phyloP scores from a whole-genome alignment of 2,888 invertebrate genomes.

The Macrosoma leucophasiata region DNA sequence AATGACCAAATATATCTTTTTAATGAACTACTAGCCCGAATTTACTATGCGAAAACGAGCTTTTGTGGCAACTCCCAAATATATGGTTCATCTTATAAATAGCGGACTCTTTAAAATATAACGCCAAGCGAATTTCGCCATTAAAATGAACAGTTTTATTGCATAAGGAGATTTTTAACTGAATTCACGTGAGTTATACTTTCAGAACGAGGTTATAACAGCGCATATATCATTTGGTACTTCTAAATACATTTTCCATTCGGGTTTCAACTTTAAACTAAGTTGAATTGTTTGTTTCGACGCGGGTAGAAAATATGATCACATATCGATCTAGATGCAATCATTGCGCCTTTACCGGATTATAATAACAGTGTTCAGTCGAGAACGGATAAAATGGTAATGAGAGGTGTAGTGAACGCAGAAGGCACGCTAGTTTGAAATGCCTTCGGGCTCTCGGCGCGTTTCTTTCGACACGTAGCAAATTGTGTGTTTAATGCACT shows the following conservation, averaged over 20 bases:
- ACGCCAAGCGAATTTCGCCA: conserved; percentile 46
- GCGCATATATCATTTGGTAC: too few species aligned
- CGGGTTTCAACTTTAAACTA: too few species aligned
- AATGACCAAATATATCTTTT: conserved; percentile 69
- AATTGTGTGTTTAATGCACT: conserved; percentile 65
- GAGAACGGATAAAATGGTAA: conserved; percentile 61
- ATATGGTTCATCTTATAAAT: conserved; percentile 49
- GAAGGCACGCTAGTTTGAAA: conserved; percentile 53
- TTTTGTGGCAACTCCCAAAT: conserved; percentile 44
- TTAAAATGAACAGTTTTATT: conserved; percentile 38
- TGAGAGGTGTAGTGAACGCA: conserved; percentile 47
- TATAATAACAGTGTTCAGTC: conserved; percentile 66
- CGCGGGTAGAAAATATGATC: too few species aligned
- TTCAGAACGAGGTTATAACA: too few species aligned
- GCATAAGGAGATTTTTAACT: conserved; percentile 18
- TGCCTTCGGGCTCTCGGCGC: conserved; percentile 51
- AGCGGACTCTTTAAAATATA: conserved; percentile 37
- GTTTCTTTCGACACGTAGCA: conserved; percentile 70
- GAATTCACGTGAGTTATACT: conserved; percentile 7
- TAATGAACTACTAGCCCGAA: conserved; percentile 62
- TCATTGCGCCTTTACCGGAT: conserved; percentile 61
- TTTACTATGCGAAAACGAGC: conserved; percentile 51
- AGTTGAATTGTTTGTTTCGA: too few species aligned
- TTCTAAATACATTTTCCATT: too few species aligned
- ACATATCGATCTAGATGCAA: conserved; percentile 51